phyloP scores from a whole-genome alignment of 2,888 invertebrate genomes.

The Parascotia fuliginaria region DNA sequence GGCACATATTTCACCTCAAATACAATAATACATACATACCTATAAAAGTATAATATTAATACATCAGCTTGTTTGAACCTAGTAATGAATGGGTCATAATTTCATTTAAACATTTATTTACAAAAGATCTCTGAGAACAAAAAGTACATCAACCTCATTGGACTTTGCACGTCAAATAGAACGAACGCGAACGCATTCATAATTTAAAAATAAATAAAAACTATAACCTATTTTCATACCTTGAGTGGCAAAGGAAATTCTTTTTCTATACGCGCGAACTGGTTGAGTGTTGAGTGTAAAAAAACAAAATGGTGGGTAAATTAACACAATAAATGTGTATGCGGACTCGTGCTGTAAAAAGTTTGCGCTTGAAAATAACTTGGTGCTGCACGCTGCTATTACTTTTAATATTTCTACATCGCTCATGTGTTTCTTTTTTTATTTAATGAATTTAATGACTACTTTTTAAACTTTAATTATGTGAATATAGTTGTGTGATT shows the following conservation, averaged over 20 bases:
- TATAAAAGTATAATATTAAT: too few species aligned
- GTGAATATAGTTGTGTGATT: too few species aligned
- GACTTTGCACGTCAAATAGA: background rate
- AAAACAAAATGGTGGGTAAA: slow-evolving; percentile 37
- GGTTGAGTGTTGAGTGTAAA: slow-evolving; percentile 29
- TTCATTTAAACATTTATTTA: background rate
- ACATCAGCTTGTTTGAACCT: too few species aligned
- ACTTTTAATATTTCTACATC: slow-evolving; percentile 31
- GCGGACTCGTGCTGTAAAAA: slow-evolving; percentile 47
- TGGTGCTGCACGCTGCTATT: slow-evolving; percentile 21
- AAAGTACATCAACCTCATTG: background rate
- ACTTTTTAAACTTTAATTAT: background rate
- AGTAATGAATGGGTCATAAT: too few species aligned
- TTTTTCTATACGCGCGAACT: slow-evolving; percentile 28
- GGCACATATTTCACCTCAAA: too few species aligned
- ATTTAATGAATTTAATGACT: background rate
- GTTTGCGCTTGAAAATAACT: slow-evolving; percentile 44
- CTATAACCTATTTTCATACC: slow-evolving; percentile 29
- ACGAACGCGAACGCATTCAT: slow-evolving; percentile 10
- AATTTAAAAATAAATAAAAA: slow-evolving; percentile 15
- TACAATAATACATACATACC: too few species aligned
- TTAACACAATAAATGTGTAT: slow-evolving; percentile 44
- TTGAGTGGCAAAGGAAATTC: slow-evolving; percentile 31
- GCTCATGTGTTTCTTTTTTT: slow-evolving; percentile 21
- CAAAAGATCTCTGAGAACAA: background rate